phyloP scores from a whole-genome alignment of 2,888 invertebrate genomes.

The Epiblema foenella region DNA sequence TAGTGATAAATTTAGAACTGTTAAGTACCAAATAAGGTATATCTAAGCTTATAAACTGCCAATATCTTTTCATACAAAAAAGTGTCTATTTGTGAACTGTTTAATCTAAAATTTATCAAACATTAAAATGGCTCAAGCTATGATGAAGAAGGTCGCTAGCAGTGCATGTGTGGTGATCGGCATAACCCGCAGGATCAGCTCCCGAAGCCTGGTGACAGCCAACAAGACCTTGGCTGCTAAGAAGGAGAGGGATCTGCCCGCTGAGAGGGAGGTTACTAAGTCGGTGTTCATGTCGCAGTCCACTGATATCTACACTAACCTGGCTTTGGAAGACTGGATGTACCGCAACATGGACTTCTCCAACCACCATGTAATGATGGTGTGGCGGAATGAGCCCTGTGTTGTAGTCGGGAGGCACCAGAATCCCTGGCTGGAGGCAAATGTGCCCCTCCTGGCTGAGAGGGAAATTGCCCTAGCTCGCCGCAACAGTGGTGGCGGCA shows the following conservation, averaged over 20 bases:
- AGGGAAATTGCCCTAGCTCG: constrained; percentile 91
- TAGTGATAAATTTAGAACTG: constrained; percentile 52
- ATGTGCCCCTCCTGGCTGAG: constrained; percentile 87
- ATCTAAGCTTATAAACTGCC: constrained; percentile 68
- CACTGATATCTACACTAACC: constrained; percentile 94
- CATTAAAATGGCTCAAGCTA: constrained; percentile 77
- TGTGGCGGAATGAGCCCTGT: constrained; percentile 97
- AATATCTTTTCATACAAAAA: constrained; percentile 78
- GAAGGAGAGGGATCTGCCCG: constrained; percentile 63
- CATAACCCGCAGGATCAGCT: constrained; percentile 70
- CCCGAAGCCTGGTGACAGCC: constrained; percentile 65
- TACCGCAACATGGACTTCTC: constrained; percentile 94
- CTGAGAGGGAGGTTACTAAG: constrained; percentile 87
- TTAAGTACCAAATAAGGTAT: constrained; percentile 58
- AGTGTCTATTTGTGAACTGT: constrained; percentile 68
- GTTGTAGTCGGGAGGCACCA: constrained; percentile 98
- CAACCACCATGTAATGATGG: constrained; percentile 92
- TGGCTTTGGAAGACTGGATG: constrained; percentile 98
- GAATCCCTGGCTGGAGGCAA: constrained; percentile 97
- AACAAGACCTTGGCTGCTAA: constrained; percentile 60
- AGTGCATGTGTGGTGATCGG: constrained; percentile 73
- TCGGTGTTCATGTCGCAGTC: constrained; percentile 97
- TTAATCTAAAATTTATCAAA: constrained; percentile 50
- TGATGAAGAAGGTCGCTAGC: constrained; percentile 76
- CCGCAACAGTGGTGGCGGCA: constrained; percentile 97